phyloP scores from a whole-genome alignment of 2,113 vertebrate genomes.

The Oceanodroma tethys region DNA sequence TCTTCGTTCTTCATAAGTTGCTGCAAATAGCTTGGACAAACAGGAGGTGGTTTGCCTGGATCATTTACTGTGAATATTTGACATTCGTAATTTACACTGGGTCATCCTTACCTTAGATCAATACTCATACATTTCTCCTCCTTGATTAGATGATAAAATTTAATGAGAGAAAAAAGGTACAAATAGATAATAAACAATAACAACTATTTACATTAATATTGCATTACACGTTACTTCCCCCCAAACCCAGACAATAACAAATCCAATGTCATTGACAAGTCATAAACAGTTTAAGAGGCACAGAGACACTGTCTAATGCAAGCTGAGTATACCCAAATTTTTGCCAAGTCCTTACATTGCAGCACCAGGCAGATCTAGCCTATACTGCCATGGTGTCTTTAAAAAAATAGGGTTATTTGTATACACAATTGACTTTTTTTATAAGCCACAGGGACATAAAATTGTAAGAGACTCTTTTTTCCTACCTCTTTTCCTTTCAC shows the following conservation, averaged over 20 bases:
- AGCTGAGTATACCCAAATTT: not conserved
- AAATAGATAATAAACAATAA: slow-evolving; percentile 5
- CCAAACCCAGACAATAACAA: not conserved
- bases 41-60: not conserved
- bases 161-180: not conserved
- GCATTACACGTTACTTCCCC: not conserved
- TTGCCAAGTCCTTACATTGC: not conserved
- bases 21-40: not conserved
- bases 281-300: not conserved
- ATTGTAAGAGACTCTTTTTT: not conserved
- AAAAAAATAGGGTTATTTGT: not conserved
- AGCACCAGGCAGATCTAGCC: not conserved
- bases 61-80: not conserved
- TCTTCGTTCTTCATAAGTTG: not conserved
- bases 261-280: not conserved
- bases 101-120: not conserved
- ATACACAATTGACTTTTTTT: not conserved
- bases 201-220: not conserved
- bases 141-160: not conserved
- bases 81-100: not conserved
- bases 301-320: not conserved
- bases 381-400: not conserved
- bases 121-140: not conserved
- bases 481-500: not conserved
- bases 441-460: not conserved